Evolutionary conservation across 2,888 invertebrate genomes (phyloP), one percentile per base, ranked within the genome.

Genomic region (Rotaria macrura): DNA sequence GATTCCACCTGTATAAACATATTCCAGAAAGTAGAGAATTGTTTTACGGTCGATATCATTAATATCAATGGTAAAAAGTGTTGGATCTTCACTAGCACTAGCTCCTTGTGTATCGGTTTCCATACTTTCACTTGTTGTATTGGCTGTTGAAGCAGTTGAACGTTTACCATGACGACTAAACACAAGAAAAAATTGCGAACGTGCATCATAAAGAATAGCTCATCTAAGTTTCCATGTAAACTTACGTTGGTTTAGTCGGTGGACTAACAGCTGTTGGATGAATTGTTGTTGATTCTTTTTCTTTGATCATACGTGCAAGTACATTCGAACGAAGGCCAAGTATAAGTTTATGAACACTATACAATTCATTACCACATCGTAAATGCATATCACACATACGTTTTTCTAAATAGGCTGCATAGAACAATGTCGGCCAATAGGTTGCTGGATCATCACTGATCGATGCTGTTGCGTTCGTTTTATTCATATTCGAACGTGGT

Each of bases 331-430:
- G 79, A 43, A 79, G 43, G n/a, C 79, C 79, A 43, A 79, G 43
- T n/a, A 79, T 43, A n/a, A 79, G 43, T 79, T 79, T 79, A 43
- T 79, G 79, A 25, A 43, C 79, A 43, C 43, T 40, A 43, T 43
- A 5, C 14, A 79, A 79, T 79, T 79, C 79, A 79, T 25, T 79
- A 3, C 43, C 43, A 79, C 79, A 79, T 43, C 79, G 25, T 79
- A 79, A 43, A n/a, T 43, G n/a, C 79, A 79, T 79, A 43, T 79
- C 79, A 79, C 79, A 79, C 43, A 79, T 40, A 12, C 43, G 40
- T 79, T 79, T 79, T 79, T 79, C 79, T 17, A 79, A 79, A 79
- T 79, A 79, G n/a, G 79, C 79, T n/a, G 79, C 43, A 79, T 79
- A 79, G 20, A 79, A 79, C 43, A 79, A 79, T n/a, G 40, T 79